These are phyloP conservation scores for Larimichthys polyactis DNA, from an alignment of 2,113 vertebrate species.

Conservation along the genomic window DNA sequence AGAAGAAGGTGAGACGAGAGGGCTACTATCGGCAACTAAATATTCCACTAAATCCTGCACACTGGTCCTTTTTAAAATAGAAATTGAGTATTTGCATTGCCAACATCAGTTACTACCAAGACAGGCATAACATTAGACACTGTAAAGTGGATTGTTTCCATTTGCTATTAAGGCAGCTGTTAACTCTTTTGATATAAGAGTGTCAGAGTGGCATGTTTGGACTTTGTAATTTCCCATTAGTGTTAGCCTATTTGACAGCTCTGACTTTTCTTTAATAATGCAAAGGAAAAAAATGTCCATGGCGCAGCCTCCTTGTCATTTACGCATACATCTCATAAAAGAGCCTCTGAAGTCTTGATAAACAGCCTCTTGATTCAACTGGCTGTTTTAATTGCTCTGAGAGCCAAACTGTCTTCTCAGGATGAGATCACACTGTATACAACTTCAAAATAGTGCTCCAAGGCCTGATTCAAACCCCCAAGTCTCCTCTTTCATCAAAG, in stretches of 20 bases:
- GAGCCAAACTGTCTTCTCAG: slow-evolving; percentile 48
- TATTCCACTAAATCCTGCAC: no score
- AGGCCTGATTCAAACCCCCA: slow-evolving; percentile 34
- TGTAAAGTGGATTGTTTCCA: slow-evolving; percentile 53
- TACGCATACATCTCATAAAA: slow-evolving; percentile 52
- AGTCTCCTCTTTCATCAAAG: slow-evolving; percentile 47
- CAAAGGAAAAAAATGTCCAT: slow-evolving; percentile 54
- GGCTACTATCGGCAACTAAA: no score
- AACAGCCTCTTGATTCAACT: slow-evolving; percentile 63
- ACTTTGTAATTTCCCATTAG: slow-evolving; percentile 73
- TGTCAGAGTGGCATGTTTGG: slow-evolving; percentile 62
- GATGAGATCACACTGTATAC: slow-evolving; percentile 19
- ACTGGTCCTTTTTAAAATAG: slow-evolving; percentile 8
- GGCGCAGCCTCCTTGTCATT: slow-evolving; percentile 53
- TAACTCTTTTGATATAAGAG: slow-evolving; percentile 56
- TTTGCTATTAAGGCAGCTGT: slow-evolving; percentile 46
- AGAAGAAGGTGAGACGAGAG: no score
- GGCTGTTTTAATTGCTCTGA: slow-evolving; percentile 64
- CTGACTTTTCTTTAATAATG: slow-evolving; percentile 62
- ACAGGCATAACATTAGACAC: slow-evolving; percentile 42
- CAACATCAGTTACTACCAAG: slow-evolving; percentile 23
- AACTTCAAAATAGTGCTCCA: slow-evolving; percentile 43
- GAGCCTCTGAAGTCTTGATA: slow-evolving; percentile 66
- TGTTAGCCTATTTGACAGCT: slow-evolving; percentile 60
- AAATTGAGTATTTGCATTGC: slow-evolving; percentile 40